phyloP scores from a whole-genome alignment of 2,797 vertebrate species.

The Dendrocincla tyrannina region DNA sequence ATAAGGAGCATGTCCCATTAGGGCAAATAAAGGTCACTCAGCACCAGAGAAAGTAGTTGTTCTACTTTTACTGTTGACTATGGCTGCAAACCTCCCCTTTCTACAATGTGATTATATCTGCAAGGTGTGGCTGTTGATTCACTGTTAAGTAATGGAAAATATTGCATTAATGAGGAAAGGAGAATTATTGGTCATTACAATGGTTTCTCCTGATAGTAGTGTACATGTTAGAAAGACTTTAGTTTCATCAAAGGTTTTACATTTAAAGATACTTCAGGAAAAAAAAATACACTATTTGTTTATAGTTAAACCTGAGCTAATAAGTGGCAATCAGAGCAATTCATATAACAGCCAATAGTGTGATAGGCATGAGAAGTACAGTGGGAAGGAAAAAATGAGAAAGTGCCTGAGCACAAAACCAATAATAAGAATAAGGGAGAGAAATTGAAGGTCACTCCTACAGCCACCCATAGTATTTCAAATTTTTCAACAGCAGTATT shows the following conservation, averaged over 20 bases:
- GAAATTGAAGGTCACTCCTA: neutral
- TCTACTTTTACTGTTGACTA: neutral
- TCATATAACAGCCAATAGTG: neutral
- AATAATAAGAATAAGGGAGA: neutral
- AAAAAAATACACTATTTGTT: neutral
- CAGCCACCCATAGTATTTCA: neutral
- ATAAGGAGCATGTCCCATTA: neutral
- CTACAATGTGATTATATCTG: accelerated
- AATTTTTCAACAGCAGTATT: neutral
- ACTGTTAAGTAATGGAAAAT: neutral
- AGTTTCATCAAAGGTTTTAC: neutral
- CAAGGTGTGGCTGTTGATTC: neutral
- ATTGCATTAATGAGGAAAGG: neutral
- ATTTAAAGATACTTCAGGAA: neutral
- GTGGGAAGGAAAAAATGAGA: neutral
- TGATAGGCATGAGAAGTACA: neutral
- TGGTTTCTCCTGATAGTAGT: neutral
- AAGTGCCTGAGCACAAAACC: neutral
- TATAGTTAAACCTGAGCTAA: neutral
- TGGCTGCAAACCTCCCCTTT: neutral
- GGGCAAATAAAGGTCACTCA: neutral
- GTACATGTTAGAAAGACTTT: neutral
- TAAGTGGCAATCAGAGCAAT: neutral
- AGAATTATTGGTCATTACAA: neutral
- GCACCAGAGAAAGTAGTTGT: neutral